Evolutionary conservation across 2,888 invertebrate genomes (phyloP), one percentile per base, ranked within the genome.

Genomic region (Zaprionus obscuricornis): DNA sequence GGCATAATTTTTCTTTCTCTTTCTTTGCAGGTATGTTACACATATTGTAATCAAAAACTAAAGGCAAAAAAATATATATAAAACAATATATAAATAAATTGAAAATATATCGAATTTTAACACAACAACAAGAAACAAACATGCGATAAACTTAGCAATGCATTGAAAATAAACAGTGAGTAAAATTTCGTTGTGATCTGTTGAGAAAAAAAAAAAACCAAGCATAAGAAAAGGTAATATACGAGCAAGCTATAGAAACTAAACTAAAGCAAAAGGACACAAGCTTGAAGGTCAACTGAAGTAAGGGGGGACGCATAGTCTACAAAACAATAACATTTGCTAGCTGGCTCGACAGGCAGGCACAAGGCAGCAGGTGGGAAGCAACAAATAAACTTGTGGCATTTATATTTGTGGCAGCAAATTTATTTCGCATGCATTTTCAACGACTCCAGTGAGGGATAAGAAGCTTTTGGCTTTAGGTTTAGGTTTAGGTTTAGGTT

Each of bases 321-420:
- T n/a, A n/a, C n/a, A n/a, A n/a, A n/a, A n/a, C n/a, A n/a, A n/a
- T n/a, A n/a, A n/a, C n/a, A n/a, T n/a, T 29, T 36, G 46, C 34
- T 27, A 14, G 39, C 16, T 13, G 13, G 26, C 24, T 34, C 18
- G 40, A 27, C 33, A 45, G 26, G n/a, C n/a, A 45, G 46, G 36
- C 37, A 33, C 13, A 18, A 17, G 17, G 34, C 45, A 33, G 24
- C 77, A 76, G 85, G 82, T 76, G 82, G 7, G 31, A 51, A 65
- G n/a, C n/a, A 60, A 60, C 59, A 77, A 81, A 77, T 68, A 82
- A 82, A 77, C 78, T 78, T 82, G 86, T 84, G 84, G 81, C 81
- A 73, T 84, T 81, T 85, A 85, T 77, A 74, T 73, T 70, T 73
- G 76, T 73, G 86, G 81, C 66, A 73, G 66, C 63, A 75, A 81